These are phyloP conservation scores for Tortrix viridana DNA, from an alignment of 2,888 invertebrate species.

Conservation along the genomic window DNA sequence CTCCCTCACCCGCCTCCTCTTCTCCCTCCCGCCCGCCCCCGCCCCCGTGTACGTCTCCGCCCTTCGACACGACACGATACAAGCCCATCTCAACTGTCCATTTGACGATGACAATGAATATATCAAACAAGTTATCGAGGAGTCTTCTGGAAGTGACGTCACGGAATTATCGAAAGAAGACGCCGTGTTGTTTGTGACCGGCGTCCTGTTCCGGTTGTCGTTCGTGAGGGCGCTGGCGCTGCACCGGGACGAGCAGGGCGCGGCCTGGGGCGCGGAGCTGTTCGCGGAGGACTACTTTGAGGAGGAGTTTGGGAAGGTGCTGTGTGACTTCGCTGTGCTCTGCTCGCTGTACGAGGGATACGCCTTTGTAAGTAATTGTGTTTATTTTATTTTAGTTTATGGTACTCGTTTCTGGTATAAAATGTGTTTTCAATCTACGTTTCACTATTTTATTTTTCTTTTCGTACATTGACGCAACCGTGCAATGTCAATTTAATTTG, in stretches of 20 bases:
- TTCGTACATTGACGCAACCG: no score
- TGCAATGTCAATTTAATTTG: no score
- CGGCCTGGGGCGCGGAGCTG: constrained; percentile 39
- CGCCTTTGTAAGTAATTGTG: constrained; percentile 63
- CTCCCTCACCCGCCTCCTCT: background rate
- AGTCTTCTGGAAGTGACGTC: constrained; percentile 33
- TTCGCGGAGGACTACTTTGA: constrained; percentile 46
- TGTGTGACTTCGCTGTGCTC: constrained; percentile 55
- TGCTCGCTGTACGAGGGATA: constrained; percentile 58
- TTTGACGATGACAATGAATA: constrained; percentile 51
- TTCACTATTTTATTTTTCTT: no score
- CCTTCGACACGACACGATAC: constrained; percentile 52
- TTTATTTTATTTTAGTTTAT: no score
- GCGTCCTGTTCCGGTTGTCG: constrained; percentile 52
- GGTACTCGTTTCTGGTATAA: no score
- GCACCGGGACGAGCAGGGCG: constrained; percentile 43
- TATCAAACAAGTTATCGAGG: constrained; percentile 24
- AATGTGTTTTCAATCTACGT: no score
- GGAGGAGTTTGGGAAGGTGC: constrained; percentile 46
- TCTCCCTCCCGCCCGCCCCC: background rate
- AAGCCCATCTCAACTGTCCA: constrained; percentile 56
- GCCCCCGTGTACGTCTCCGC: constrained; percentile 46
- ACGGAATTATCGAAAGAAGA: constrained; percentile 48
- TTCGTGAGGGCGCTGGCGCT: constrained; percentile 51
- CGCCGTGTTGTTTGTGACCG: constrained; percentile 46